Base-by-base conservation (phyloP, 2,113 vertebrate species). In the Setophaga coronata region DNA sequence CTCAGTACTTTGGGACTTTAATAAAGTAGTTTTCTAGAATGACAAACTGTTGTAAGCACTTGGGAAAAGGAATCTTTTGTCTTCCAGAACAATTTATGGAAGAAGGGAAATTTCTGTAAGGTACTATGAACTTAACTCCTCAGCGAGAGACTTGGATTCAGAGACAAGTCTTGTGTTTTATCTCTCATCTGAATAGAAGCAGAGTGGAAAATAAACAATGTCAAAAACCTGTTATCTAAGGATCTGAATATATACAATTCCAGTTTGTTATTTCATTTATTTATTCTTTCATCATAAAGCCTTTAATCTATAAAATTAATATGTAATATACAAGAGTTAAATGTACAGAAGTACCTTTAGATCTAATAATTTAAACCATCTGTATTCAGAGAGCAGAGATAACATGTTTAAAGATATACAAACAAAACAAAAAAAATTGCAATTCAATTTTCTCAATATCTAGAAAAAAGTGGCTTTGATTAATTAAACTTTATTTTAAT, bases 271-370 rank as follows among this genome's bases (percentile, higher is more conserved):
- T 87, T 95, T 87, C 97, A 93, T 93, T 96, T 97, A 97, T 97
- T 97, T 97, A 97, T 97, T 92, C 90, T 92, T 93, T 97, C 92
- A 81, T 87, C 94, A 94, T 69, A 95, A 94, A 91, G 65, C 82
- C 88, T 94, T 96, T 95, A 94, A 96, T 93, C 93, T 97, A 93
- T 97, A 76, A 97, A 94, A 66, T 87, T 93, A 94, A 97, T 96
- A 70, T 96, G 94, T 97, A 97, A 94, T 97, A 96, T 97, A 97
- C 94, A 95, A 94, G 80, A 97, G 34, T 93, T 80, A 97, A 96
- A 94, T 95, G 91, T 97, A 97, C 95, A 97, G 94, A 96, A 94
- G 64, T 95, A 80, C 95, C 66, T 86, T 82, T 95, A 96, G 95
- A 91, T 94, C 92, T 97, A 97, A 94, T 94, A 95, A 96, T 96